Conservation (phyloP, 2,113 vertebrate genomes). For the Sceloporus tristichus region DNA sequence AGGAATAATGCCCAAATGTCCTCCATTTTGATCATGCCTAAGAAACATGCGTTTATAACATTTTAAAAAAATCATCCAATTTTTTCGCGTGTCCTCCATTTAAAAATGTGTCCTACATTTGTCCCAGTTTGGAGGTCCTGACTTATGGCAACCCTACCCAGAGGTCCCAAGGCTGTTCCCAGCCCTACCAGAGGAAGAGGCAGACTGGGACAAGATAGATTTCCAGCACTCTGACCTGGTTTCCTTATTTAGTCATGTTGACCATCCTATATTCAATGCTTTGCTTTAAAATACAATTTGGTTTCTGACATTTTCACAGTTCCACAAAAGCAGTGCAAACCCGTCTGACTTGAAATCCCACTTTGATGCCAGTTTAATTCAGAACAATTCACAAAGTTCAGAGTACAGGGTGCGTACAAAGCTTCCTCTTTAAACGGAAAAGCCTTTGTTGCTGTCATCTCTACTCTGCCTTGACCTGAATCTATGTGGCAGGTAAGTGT, state of each 20-base stretch:
- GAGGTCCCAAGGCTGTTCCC: background rate
- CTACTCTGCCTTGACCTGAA: background rate
- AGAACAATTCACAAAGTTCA: constrained; percentile 2
- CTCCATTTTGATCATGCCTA: too few species aligned
- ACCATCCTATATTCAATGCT: background rate
- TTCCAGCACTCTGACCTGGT: background rate
- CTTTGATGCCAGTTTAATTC: constrained; percentile 7
- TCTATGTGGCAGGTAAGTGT: background rate
- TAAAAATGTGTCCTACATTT: too few species aligned
- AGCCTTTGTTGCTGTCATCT: background rate
- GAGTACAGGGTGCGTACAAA: background rate
- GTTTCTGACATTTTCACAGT: constrained; percentile 2
- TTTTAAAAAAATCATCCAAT: too few species aligned
- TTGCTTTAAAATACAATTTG: background rate
- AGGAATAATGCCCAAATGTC: too few species aligned
- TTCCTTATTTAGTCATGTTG: background rate
- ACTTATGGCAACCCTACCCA: background rate
- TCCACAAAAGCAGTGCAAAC: background rate
- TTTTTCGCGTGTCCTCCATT: too few species aligned
- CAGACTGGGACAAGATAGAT: background rate
- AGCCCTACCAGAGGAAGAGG: too few species aligned
- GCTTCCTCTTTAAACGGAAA: background rate
- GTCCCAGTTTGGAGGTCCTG: too few species aligned
- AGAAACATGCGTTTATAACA: too few species aligned
- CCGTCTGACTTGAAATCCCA: background rate